Conservation (phyloP, 2,113 vertebrate genomes). For the Indicator indicator region DNA sequence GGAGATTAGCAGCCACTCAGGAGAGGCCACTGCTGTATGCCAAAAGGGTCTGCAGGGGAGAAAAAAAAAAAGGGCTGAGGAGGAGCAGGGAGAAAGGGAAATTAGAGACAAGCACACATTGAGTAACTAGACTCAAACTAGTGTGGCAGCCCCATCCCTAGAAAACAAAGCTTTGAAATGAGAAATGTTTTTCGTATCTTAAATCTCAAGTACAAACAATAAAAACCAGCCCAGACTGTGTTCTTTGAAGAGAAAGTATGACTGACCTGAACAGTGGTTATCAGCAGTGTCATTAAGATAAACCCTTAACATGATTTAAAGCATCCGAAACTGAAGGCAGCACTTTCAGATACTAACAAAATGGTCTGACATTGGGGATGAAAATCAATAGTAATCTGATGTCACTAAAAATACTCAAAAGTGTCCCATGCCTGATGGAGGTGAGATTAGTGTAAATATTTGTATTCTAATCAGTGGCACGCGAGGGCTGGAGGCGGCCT, state of each 20-base stretch:
- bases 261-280: conserved; percentile 80
- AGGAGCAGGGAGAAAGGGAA: conserved; percentile 33
- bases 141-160: conserved; percentile 72
- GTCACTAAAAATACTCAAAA: conserved; percentile 76
- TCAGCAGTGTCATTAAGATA: conserved; percentile 80
- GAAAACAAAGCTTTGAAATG: conserved; percentile 81
- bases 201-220: conserved; percentile 79
- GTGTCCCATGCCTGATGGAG: conserved; percentile 77
- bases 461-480: conserved; percentile 80
- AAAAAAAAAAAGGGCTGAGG: not conserved
- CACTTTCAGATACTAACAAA: conserved; percentile 79
- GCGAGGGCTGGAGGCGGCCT: conserved; percentile 78
- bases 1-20: conserved; percentile 39
- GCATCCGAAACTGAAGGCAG: conserved; percentile 78
- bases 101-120: not conserved
- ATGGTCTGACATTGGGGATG: conserved; percentile 74
- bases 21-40: conserved; percentile 16
- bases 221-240: conserved; percentile 67
- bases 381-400: conserved; percentile 82
- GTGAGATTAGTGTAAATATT: conserved; percentile 80
- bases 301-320: conserved; percentile 79
- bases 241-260: conserved; percentile 73
- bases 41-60: conserved; percentile 10
- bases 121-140: conserved; percentile 59
- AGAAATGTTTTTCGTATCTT: conserved; percentile 78